phyloP scores from a whole-genome alignment of 2,888 invertebrate genomes.

The Lamellibrachia columna region DNA sequence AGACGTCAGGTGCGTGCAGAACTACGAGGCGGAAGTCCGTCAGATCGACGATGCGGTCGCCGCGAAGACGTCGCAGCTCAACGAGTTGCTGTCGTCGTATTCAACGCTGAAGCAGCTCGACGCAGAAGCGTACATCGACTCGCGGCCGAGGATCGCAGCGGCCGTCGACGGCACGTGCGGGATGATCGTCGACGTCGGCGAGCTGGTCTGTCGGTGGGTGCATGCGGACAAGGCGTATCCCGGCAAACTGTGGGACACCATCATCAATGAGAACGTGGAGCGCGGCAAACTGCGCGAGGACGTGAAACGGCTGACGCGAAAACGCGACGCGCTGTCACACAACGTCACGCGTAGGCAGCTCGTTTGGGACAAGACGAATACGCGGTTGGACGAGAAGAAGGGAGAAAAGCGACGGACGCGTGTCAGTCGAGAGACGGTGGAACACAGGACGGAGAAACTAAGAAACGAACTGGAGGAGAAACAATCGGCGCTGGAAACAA shows the following conservation, averaged over 20 bases:
- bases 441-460: not conserved
- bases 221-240: not conserved
- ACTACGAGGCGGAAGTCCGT: not conserved
- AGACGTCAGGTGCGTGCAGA: not conserved
- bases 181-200: not conserved
- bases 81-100: not conserved
- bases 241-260: not conserved
- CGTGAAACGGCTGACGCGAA: not conserved
- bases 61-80: not conserved
- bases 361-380: not conserved
- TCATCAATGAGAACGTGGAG: not conserved
- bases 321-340: not conserved
- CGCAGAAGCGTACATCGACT: not conserved
- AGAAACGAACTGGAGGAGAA: not conserved
- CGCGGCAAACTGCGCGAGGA: conserved; percentile 12
- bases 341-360: not conserved
- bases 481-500: not conserved
- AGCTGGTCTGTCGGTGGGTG: not conserved
- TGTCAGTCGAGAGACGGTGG: not conserved
- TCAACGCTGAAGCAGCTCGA: not conserved
- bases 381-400: not conserved
- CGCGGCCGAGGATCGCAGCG: not conserved
- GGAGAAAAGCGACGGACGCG: not conserved
- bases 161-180: not conserved
- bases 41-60: not conserved